Conservation (phyloP, 2,113 vertebrate species). For the Bothrops jararaca region DNA sequence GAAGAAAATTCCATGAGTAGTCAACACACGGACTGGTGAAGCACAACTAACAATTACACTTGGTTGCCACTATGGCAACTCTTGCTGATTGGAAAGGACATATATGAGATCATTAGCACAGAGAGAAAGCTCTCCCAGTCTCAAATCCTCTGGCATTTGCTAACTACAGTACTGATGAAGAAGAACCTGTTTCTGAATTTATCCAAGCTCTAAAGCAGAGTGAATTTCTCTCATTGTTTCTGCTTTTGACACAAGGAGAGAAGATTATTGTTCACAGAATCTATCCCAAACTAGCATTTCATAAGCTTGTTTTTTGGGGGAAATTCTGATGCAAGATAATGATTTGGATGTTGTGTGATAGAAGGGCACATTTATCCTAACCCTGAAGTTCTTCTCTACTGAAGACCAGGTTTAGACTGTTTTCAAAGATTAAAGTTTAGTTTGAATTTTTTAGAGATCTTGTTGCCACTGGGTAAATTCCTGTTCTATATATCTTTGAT, state of each 20-base stretch:
- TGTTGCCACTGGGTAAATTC: neutral
- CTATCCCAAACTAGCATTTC: neutral
- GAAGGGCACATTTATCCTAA: neutral
- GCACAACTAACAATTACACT: neutral
- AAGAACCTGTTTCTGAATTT: neutral
- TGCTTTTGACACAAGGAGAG: neutral
- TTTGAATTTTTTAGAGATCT: neutral
- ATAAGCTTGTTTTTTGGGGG: too few species aligned
- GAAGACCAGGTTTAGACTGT: neutral
- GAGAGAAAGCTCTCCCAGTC: neutral
- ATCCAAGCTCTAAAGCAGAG: too few species aligned
- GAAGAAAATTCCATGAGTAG: neutral
- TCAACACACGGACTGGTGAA: neutral
- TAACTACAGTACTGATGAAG: neutral
- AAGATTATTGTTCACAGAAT: neutral
- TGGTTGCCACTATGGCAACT: too few species aligned
- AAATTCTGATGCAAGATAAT: neutral
- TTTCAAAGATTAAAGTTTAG: neutral
- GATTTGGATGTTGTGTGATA: neutral
- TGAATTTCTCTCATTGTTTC: neutral
- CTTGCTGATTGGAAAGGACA: neutral
- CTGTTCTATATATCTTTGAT: neutral
- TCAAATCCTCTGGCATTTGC: neutral
- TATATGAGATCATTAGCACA: neutral
- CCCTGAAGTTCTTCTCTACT: neutral